phyloP scores from a whole-genome alignment of 2,888 invertebrate species.

The Leucoptera coffeella region DNA sequence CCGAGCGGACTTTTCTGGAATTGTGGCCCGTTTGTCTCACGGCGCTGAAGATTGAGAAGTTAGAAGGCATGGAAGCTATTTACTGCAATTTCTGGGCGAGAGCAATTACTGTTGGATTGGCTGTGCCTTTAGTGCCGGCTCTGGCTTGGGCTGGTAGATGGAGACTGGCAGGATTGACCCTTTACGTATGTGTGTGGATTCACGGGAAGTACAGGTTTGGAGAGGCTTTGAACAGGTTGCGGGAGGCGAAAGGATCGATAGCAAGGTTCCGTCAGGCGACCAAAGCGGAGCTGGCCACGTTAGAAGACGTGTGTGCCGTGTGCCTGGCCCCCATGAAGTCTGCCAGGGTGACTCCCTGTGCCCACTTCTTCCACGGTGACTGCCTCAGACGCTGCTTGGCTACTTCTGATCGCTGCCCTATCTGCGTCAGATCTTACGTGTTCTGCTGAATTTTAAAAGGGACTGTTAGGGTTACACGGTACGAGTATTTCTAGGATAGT shows the following conservation, averaged over 20 bases:
- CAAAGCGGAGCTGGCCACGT: constrained; percentile 56
- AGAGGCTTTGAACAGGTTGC: constrained; percentile 48
- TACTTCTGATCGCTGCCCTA: constrained; percentile 63
- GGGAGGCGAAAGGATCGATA: constrained; percentile 55
- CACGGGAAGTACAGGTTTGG: constrained; percentile 57
- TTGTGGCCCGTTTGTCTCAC: constrained; percentile 55
- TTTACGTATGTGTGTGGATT: constrained; percentile 62
- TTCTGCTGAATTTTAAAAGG: constrained; percentile 27
- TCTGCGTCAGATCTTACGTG: constrained; percentile 64
- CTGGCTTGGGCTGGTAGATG: constrained; percentile 51
- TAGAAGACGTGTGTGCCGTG: constrained; percentile 75
- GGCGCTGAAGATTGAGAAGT: constrained; percentile 52
- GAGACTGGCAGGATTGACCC: constrained; percentile 49
- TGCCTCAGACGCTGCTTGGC: constrained; percentile 70
- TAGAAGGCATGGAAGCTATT: constrained; percentile 66
- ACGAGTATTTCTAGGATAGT: background rate
- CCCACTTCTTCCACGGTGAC: constrained; percentile 73
- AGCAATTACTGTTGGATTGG: constrained; percentile 50
- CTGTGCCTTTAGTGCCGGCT: constrained; percentile 51
- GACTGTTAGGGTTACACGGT: background rate
- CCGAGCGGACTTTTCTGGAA: constrained; percentile 66
- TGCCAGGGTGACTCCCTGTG: constrained; percentile 72
- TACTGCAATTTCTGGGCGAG: constrained; percentile 63
- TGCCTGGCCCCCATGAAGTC: constrained; percentile 65
- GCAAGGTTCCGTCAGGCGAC: constrained; percentile 61